These are phyloP conservation scores for Dyspetes luteomarginatus DNA, from an alignment of 2,888 invertebrate genomes.

Conservation along the genomic window DNA sequence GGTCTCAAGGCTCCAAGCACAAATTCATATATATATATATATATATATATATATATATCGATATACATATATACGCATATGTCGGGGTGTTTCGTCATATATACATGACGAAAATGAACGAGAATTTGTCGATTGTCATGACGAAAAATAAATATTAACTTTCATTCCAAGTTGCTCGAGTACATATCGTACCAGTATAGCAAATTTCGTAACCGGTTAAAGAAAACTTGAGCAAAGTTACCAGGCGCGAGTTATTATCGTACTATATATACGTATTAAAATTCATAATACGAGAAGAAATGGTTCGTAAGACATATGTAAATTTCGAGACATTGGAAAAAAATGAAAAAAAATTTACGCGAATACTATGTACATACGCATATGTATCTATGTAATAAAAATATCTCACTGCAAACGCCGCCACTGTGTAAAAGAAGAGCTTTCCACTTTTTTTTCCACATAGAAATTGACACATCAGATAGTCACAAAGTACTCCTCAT, in stretches of 20 bases:
- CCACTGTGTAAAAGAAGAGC: too few relatives aligned
- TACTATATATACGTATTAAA: background rate
- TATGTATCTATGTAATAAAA: background rate
- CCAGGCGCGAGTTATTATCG: background rate
- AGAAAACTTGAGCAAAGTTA: background rate
- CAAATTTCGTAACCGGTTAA: constrained; percentile 13
- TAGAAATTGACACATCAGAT: too few relatives aligned
- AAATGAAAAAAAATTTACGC: background rate
- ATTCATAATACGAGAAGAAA: constrained; percentile 1
- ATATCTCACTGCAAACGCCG: too few relatives aligned
- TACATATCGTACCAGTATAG: background rate
- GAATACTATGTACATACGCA: background rate
- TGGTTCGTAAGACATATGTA: background rate
- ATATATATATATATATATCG: too few relatives aligned
- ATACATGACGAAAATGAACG: constrained; percentile 8
- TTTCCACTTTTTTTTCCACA: too few relatives aligned
- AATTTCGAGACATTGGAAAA: constrained; percentile 6
- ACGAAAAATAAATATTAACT: constrained; percentile 21
- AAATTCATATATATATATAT: too few relatives aligned
- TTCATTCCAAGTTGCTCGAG: background rate
- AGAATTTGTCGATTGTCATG: background rate
- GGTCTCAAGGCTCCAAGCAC: background rate
- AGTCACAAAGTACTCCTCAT: too few relatives aligned
- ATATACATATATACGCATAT: too few relatives aligned
- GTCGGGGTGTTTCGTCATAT: too few relatives aligned